Percentiles rank a stretch among this genome's conserved stretches.
Conservation (phyloP, 2,113 vertebrate genomes). For the Pyxicephalus adspersus region DNA sequence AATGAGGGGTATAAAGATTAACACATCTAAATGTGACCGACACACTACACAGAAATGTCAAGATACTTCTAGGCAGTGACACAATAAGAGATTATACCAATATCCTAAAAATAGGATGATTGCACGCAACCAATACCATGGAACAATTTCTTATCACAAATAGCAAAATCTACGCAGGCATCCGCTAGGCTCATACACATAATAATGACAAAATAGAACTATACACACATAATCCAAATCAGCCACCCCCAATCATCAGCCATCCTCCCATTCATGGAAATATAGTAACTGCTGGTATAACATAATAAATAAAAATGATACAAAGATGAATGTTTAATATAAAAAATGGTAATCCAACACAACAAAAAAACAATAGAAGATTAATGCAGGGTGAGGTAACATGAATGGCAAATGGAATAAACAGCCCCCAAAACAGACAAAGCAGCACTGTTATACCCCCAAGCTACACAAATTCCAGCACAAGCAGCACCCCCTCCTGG, state of each 20-base stretch:
- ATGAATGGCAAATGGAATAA: neutral
- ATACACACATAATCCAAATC: neutral
- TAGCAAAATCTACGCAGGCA: too few relatives aligned
- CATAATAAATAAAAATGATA: neutral
- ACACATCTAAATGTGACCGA: too few relatives aligned
- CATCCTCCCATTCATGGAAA: neutral
- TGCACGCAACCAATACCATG: too few relatives aligned
- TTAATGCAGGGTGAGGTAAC: neutral
- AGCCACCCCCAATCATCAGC: neutral
- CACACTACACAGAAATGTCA: too few relatives aligned
- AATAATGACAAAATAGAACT: neutral
- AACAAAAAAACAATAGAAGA: too few relatives aligned
- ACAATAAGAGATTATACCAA: too few relatives aligned
- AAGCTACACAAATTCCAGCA: slow-evolving; percentile 32
- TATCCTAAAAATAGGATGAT: too few relatives aligned
- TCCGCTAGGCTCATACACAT: too few relatives aligned
- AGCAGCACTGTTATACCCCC: slow-evolving; percentile 21
- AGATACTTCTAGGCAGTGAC: too few relatives aligned
- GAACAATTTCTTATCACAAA: too few relatives aligned
- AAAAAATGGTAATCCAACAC: neutral
- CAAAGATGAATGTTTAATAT: neutral
- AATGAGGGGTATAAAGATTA: too few relatives aligned
- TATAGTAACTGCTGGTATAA: neutral
- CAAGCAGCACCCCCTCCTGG: slow-evolving; percentile 42
- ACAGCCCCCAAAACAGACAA: slow-evolving; percentile 1